Evolutionary conservation across 2,113 vertebrate species (phyloP).

Genomic region (Bos javanicus): DNA sequence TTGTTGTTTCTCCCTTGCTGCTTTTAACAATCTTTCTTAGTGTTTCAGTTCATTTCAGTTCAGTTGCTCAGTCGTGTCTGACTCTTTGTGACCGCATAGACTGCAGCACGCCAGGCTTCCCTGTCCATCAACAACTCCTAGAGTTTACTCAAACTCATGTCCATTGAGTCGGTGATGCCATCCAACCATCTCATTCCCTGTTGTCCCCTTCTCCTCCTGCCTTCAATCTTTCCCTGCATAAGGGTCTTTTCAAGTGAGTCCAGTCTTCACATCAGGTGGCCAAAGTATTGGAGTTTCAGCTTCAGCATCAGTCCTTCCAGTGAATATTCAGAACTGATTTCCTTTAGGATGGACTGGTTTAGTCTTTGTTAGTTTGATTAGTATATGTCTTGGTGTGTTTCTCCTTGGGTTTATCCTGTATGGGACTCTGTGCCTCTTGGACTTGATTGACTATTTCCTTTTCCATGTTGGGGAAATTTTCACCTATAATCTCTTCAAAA

Average conservation of each 20-base stretch:
- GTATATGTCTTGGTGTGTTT: not conserved
- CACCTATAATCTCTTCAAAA: not conserved
- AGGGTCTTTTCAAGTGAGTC: not conserved
- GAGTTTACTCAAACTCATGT: not conserved
- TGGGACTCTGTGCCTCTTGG: not conserved
- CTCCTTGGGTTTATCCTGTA: not conserved
- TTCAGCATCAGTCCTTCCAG: not conserved
- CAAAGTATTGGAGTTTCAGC: not conserved
- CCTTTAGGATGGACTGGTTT: not conserved
- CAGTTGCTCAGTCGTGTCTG: not conserved
- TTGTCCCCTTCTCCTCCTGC: not conserved
- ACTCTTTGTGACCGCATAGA: not conserved
- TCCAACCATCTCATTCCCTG: not conserved
- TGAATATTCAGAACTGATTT: not conserved
- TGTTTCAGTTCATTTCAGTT: not conserved
- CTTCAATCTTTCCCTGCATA: not conserved
- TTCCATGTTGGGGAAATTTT: not conserved
- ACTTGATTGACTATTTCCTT: not conserved
- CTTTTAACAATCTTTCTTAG: not conserved
- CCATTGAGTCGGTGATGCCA: not conserved
- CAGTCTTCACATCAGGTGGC: rapidly evolving
- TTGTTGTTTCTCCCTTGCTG: not conserved
- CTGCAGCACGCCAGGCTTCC: not conserved
- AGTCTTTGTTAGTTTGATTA: not conserved
- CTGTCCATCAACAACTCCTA: not conserved